phyloP scores from a whole-genome alignment of 53 echinoderm and acorn worm genomes.

The Actinopyga echinites region DNA sequence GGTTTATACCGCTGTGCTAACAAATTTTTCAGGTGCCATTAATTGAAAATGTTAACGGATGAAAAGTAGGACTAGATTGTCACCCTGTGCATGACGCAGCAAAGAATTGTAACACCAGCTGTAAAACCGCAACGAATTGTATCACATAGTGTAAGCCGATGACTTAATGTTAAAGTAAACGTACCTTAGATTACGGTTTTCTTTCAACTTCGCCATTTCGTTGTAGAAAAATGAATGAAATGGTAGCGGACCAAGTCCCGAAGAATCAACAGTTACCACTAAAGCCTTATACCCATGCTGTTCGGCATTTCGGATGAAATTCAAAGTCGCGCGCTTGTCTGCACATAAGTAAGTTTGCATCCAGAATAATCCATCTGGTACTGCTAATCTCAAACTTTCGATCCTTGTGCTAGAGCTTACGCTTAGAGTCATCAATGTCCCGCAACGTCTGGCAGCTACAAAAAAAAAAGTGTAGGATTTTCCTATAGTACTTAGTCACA shows the following conservation, averaged over 20 bases:
- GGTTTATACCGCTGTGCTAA: too few species aligned
- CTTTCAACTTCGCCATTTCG: background rate
- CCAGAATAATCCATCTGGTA: slow-evolving; percentile 28
- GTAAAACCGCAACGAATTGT: too few species aligned
- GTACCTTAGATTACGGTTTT: background rate
- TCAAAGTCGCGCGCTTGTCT: background rate
- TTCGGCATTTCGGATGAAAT: slow-evolving; percentile 15
- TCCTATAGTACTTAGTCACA: too few species aligned
- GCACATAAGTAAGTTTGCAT: slow-evolving; percentile 37
- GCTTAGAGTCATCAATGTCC: slow-evolving; percentile 35
- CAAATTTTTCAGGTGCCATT: too few species aligned
- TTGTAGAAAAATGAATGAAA: background rate
- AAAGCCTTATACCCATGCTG: slow-evolving; percentile 1
- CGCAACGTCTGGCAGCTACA: background rate
- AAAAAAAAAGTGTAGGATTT: too few species aligned
- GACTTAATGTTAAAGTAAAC: too few species aligned
- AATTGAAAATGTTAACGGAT: too few species aligned
- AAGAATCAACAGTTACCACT: slow-evolving; percentile 19
- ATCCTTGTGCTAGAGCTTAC: background rate
- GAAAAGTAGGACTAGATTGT: too few species aligned
- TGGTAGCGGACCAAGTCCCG: background rate
- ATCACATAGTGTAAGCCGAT: too few species aligned
- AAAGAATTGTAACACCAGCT: too few species aligned
- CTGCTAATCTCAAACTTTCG: background rate
- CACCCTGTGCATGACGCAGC: too few species aligned